These are phyloP conservation scores for Eira barbara DNA, from an alignment of 2,113 vertebrate species.

Conservation along the genomic window DNA sequence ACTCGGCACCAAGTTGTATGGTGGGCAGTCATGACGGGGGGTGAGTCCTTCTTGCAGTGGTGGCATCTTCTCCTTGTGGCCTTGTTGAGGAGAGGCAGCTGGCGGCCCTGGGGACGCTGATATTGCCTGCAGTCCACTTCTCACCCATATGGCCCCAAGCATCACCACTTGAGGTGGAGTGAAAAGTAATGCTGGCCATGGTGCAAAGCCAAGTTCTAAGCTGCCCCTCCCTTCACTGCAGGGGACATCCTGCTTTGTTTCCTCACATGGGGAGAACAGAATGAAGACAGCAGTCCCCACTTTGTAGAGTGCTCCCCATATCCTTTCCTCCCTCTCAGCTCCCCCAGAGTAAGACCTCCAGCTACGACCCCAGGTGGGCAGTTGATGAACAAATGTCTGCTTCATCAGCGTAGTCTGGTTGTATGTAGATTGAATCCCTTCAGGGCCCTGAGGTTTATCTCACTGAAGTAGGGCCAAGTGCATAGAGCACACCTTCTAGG, in stretches of 20 bases:
- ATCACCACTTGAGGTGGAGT: neutral
- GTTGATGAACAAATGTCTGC: neutral
- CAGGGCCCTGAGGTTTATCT: neutral
- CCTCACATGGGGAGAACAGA: neutral
- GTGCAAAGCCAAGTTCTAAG: fast-evolving
- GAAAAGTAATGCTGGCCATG: fast-evolving
- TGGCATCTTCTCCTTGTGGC: neutral
- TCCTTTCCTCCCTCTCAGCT: neutral
- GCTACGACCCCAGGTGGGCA: neutral
- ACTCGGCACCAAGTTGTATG: neutral
- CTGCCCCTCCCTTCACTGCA: neutral
- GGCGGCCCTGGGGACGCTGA: fast-evolving
- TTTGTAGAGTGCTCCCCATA: neutral
- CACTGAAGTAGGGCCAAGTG: neutral
- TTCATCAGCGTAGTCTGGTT: neutral
- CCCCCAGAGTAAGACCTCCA: neutral
- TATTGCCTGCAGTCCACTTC: neutral
- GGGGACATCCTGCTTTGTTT: neutral
- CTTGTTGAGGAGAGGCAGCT: neutral
- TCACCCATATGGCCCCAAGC: neutral
- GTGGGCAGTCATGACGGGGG: neutral
- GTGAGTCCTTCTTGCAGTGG: neutral
- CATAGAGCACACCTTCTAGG: neutral
- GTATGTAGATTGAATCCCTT: neutral
- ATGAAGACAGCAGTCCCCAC: neutral